Evolutionary conservation across 2,113 vertebrate genomes (phyloP).

Genomic region (Mobula birostris): DNA sequence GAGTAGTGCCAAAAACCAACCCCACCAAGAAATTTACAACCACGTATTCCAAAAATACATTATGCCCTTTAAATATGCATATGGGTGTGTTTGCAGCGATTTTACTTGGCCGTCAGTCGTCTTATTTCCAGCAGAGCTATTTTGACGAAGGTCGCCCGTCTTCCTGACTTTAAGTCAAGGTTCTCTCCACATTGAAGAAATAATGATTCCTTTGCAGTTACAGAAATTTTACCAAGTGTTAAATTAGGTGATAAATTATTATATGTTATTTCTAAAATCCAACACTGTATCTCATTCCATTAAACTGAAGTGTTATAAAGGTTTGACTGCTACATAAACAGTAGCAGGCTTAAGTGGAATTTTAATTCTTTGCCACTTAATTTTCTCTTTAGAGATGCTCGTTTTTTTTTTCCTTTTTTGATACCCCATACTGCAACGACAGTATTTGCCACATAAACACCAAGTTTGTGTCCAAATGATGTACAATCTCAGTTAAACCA

Average conservation of each 20-base stretch:
- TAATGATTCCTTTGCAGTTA: not conserved
- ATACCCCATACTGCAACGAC: slow-evolving; percentile 14
- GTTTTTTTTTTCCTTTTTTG: not conserved
- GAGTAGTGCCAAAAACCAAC: not conserved
- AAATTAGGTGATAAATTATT: slow-evolving; percentile 12
- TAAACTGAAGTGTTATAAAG: not conserved
- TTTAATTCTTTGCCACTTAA: not conserved
- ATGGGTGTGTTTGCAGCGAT: not conserved
- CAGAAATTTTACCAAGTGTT: not conserved
- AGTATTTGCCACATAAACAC: slow-evolving; percentile 37
- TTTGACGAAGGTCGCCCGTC: not conserved
- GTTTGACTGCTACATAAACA: not conserved
- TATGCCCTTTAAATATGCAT: not conserved
- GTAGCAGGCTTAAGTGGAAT: not conserved
- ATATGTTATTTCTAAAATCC: not conserved
- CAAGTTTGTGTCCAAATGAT: slow-evolving; percentile 53
- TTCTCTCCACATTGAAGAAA: not conserved
- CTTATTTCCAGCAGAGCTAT: not conserved
- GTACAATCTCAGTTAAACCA: slow-evolving; percentile 61
- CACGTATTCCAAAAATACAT: not conserved
- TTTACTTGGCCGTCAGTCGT: not conserved
- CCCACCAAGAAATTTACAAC: not conserved
- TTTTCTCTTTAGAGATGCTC: not conserved
- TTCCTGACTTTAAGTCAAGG: not conserved
- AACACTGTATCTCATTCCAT: not conserved